Evolutionary conservation across 2,113 vertebrate species (phyloP).

Genomic region (Ailuropoda melanoleuca): DNA sequence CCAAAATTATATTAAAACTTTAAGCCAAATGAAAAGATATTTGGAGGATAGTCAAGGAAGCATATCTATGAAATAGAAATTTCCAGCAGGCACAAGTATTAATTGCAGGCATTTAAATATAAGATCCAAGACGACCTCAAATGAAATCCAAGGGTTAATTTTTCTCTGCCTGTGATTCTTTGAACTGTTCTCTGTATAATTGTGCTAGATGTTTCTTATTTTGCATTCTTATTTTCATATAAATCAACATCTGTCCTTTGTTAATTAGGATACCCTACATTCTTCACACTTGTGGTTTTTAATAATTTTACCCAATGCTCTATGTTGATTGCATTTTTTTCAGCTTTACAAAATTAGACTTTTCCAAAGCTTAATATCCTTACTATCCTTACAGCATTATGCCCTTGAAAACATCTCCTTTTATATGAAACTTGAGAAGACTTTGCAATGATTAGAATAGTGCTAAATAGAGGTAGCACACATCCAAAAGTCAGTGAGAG

Average conservation of each 20-base stretch:
- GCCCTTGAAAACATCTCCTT: slow-evolving; percentile 27
- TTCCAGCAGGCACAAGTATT: neutral
- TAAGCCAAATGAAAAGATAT: slow-evolving; percentile 16
- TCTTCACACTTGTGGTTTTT: slow-evolving; percentile 54
- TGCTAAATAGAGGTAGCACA: neutral
- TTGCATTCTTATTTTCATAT: slow-evolving; percentile 54
- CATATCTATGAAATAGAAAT: neutral
- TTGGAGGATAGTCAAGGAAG: neutral
- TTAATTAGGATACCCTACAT: slow-evolving; percentile 52
- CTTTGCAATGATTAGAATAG: neutral
- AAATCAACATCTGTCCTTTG: slow-evolving; percentile 62
- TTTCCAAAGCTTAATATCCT: slow-evolving; percentile 13
- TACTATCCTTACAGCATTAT: neutral
- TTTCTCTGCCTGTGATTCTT: neutral
- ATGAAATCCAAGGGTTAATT: slow-evolving; percentile 28
- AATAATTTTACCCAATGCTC: slow-evolving; percentile 44
- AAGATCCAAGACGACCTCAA: neutral
- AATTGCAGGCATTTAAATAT: neutral
- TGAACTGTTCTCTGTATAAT: neutral
- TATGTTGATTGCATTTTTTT: slow-evolving; percentile 36
- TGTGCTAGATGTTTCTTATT: slow-evolving; percentile 6
- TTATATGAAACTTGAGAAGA: slow-evolving; percentile 24
- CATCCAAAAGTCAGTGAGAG: neutral
- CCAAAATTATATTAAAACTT: neutral
- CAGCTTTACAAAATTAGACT: slow-evolving; percentile 43